Conservation (phyloP, 2,888 invertebrate species). For the Cecidostiba fungosa region DNA sequence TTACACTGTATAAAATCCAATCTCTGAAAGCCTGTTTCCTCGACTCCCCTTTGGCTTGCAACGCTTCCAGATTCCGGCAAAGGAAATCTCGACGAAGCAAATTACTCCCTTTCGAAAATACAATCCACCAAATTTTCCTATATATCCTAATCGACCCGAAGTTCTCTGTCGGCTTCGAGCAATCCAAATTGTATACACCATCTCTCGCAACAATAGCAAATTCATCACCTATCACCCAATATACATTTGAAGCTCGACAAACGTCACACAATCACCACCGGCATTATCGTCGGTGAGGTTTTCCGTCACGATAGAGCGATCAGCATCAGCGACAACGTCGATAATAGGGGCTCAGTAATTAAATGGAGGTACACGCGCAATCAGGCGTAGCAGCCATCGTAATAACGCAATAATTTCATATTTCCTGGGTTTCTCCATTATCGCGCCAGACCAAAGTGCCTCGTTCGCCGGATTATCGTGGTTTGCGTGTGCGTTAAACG, state of each 20-base stretch:
- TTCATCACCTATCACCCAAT: not conserved
- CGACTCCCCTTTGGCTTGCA: not conserved
- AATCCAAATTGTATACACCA: too few species aligned
- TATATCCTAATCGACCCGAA: too few species aligned
- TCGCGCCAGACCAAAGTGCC: conserved; percentile 27
- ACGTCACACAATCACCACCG: conserved; percentile 9
- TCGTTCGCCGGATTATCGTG: conserved; percentile 46
- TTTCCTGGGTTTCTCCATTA: conserved; percentile 20
- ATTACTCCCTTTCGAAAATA: too few species aligned
- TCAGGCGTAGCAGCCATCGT: conserved; percentile 15
- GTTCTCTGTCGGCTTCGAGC: too few species aligned
- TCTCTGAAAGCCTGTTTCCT: not conserved
- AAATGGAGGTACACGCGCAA: conserved; percentile 10
- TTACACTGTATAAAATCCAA: not conserved
- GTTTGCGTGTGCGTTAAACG: conserved; percentile 28
- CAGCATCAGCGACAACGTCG: not conserved
- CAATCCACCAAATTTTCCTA: too few species aligned
- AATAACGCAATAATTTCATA: conserved; percentile 26
- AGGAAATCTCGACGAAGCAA: too few species aligned
- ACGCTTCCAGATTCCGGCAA: too few species aligned
- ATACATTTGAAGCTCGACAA: not conserved
- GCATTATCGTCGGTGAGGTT: conserved; percentile 1
- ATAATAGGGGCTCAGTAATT: not conserved
- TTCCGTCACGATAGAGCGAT: not conserved
- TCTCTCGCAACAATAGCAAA: not conserved